Evolutionary conservation across 2,888 invertebrate genomes (phyloP).

Genomic region (Auanema sp.): DNA sequence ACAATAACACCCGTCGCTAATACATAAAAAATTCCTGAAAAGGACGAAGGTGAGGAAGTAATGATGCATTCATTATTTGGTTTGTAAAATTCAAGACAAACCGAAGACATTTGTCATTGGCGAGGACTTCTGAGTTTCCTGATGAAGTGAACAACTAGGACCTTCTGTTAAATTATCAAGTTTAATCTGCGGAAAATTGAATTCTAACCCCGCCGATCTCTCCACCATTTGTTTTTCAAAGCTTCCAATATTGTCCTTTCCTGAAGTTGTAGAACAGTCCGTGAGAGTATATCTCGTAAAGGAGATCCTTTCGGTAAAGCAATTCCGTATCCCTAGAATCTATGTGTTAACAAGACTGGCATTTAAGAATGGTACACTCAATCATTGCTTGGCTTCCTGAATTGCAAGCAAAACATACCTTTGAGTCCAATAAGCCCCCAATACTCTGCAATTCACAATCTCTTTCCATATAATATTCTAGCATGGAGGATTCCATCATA

Average conservation of each 20-base stretch:
- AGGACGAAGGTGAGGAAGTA: constrained; percentile 8
- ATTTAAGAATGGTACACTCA: too few species aligned
- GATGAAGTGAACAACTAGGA: constrained; percentile 30
- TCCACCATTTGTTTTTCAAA: constrained; percentile 63
- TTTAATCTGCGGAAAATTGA: background rate
- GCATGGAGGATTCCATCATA: constrained; percentile 68
- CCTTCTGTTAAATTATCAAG: constrained; percentile 25
- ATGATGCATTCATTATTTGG: background rate
- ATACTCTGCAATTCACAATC: constrained; percentile 66
- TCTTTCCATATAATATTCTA: constrained; percentile 76
- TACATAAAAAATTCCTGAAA: constrained; percentile 60
- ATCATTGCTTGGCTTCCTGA: background rate
- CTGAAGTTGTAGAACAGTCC: constrained; percentile 58
- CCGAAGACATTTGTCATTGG: constrained; percentile 40
- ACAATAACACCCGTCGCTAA: constrained; percentile 55
- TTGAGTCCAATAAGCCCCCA: constrained; percentile 67
- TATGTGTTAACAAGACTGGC: too few species aligned
- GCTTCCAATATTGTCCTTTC: constrained; percentile 60
- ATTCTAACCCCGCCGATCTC: constrained; percentile 35
- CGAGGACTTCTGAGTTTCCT: constrained; percentile 13
- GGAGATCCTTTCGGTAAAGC: constrained; percentile 63
- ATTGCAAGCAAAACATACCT: constrained; percentile 39
- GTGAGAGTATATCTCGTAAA: constrained; percentile 62
- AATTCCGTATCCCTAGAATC: constrained; percentile 64
- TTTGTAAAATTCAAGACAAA: constrained; percentile 1